Conservation (phyloP, 2,797 vertebrate genomes). For the Sebastes reedi region DNA sequence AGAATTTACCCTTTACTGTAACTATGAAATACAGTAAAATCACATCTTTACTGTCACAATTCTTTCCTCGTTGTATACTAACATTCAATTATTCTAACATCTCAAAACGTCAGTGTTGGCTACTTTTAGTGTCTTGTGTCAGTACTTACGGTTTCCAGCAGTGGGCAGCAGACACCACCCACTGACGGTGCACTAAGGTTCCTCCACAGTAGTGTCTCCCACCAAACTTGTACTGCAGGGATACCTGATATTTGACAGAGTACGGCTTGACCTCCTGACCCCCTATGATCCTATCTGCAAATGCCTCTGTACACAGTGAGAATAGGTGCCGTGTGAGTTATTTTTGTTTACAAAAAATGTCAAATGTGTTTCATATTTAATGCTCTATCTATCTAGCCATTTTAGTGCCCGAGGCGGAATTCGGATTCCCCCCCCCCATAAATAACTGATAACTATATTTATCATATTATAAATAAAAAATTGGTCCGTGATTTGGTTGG, state of each 20-base stretch:
- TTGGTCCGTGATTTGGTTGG: no score
- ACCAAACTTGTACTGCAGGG: slow-evolving; percentile 55
- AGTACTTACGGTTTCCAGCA: slow-evolving; percentile 84
- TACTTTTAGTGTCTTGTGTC: not conserved
- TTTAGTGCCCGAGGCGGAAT: no score
- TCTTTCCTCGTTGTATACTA: not conserved
- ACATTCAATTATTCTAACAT: not conserved
- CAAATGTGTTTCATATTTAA: not conserved
- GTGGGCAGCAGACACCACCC: slow-evolving; percentile 86
- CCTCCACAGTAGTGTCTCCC: slow-evolving; percentile 79
- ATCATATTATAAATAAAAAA: no score
- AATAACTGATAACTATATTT: no score
- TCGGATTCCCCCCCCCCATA: no score
- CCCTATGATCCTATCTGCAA: slow-evolving; percentile 77
- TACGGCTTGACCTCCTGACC: slow-evolving; percentile 77
- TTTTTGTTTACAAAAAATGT: not conserved
- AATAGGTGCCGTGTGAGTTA: not conserved
- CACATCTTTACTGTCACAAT: not conserved
- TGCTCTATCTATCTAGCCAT: no score
- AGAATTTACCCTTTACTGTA: not conserved
- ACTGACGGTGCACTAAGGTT: slow-evolving; percentile 72
- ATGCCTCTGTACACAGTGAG: slow-evolving; percentile 40
- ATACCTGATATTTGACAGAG: slow-evolving; percentile 80
- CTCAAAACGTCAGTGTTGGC: not conserved
- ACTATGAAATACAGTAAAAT: not conserved